These are phyloP conservation scores for Triplophysa bombifrons DNA, from an alignment of 2,797 vertebrate species.

Conservation along the genomic window DNA sequence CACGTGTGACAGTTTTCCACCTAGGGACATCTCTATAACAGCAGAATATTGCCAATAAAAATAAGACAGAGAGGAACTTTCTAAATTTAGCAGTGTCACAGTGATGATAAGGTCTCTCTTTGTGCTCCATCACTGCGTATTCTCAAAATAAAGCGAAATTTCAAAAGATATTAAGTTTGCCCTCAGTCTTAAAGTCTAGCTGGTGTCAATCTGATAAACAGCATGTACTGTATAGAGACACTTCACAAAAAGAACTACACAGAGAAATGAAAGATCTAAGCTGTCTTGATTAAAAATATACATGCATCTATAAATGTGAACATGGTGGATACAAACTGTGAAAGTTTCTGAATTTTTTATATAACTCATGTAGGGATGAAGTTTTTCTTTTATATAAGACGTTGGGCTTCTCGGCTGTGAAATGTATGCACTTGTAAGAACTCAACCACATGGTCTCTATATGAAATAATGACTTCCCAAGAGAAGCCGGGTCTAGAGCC, in stretches of 20 bases:
- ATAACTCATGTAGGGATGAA: slow-evolving; percentile 29
- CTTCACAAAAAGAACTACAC: slow-evolving; percentile 10
- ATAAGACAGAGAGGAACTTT: slow-evolving; percentile 28
- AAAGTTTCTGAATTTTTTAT: slow-evolving; percentile 27
- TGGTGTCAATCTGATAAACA: slow-evolving; percentile 17
- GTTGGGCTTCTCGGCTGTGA: slow-evolving; percentile 4
- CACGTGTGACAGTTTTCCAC: slow-evolving; percentile 45
- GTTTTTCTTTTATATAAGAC: slow-evolving; percentile 8
- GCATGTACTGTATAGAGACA: not conserved
- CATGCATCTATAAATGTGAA: slow-evolving; percentile 39
- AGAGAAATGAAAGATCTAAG: not conserved
- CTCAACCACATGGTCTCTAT: slow-evolving; percentile 13
- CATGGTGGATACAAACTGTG: slow-evolving; percentile 34
- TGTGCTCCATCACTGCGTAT: slow-evolving; percentile 29
- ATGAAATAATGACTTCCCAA: slow-evolving; percentile 42
- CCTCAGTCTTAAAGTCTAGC: slow-evolving; percentile 23
- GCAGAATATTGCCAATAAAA: slow-evolving; percentile 42
- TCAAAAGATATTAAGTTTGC: slow-evolving; percentile 47
- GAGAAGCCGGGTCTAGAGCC: slow-evolving; percentile 25
- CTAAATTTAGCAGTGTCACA: slow-evolving; percentile 44
- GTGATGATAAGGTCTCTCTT: slow-evolving; percentile 45
- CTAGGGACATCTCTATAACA: slow-evolving; percentile 20
- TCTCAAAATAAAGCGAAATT: slow-evolving; percentile 43
- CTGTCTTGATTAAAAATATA: slow-evolving; percentile 43
- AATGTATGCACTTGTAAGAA: slow-evolving; percentile 35